Evolutionary conservation across 1,140 invertebrate species (phyloP).

Genomic region (Microplitis demolitor): DNA sequence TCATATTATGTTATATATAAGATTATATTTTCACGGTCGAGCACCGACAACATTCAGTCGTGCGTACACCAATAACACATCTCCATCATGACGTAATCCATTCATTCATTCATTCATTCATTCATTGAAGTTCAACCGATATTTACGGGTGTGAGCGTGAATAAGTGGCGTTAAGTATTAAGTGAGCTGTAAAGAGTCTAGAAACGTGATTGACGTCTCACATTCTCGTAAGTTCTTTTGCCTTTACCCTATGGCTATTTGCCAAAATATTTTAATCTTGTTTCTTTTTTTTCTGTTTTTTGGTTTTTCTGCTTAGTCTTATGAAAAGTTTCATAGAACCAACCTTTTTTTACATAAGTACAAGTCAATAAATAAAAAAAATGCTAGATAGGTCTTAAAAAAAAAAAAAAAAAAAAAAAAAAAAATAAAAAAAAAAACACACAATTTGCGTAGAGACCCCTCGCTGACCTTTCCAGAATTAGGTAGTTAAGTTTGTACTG

Average conservation of each 20-base stretch:
- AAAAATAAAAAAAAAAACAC: too few relatives aligned
- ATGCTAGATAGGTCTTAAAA: not conserved
- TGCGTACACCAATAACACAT: slow-evolving; percentile 37
- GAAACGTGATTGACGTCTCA: not conserved
- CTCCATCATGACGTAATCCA: slow-evolving; percentile 47
- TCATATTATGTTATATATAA: slow-evolving; percentile 8
- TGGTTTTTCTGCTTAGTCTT: too few relatives aligned
- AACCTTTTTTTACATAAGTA: not conserved
- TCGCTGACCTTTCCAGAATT: slow-evolving; percentile 26
- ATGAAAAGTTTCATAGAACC: not conserved
- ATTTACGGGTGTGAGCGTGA: slow-evolving; percentile 30
- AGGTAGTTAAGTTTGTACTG: slow-evolving; percentile 16
- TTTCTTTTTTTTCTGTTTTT: too few relatives aligned
- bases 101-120: slow-evolving; percentile 44
- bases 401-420: too few relatives aligned
- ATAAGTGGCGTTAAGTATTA: not conserved
- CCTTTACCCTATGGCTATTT: too few relatives aligned
- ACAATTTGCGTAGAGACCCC: slow-evolving; percentile 6
- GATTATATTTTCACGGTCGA: slow-evolving; percentile 22
- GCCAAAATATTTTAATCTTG: too few relatives aligned
- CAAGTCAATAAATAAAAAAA: slow-evolving; percentile 3
- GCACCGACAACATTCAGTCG: not conserved
- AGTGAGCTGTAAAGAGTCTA: not conserved
- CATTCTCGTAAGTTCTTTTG: too few relatives aligned
- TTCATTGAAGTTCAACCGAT: slow-evolving; percentile 28